Evolutionary conservation across 2,888 invertebrate species (phyloP).

Genomic region (Nomada fabriciana): DNA sequence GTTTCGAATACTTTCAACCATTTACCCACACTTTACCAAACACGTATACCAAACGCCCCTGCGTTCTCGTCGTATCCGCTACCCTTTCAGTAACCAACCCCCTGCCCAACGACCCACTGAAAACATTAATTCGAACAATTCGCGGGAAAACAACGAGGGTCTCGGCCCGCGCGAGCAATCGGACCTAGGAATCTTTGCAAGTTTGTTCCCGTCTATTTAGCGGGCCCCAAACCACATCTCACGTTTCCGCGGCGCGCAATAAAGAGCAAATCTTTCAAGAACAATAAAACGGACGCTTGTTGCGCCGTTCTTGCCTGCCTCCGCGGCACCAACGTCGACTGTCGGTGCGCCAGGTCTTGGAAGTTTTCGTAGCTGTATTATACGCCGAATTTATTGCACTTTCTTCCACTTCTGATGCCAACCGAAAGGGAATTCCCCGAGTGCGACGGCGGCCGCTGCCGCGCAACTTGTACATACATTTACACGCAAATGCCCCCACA

Average conservation of each 20-base stretch:
- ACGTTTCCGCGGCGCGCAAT: not conserved
- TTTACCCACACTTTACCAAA: not conserved
- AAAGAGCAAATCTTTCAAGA: constrained; percentile 52
- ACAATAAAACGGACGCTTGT: constrained; percentile 71
- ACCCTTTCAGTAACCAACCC: not conserved
- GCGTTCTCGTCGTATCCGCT: not conserved
- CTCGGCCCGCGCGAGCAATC: constrained; percentile 14
- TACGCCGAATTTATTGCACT: constrained; percentile 77
- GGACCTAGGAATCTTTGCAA: constrained; percentile 9
- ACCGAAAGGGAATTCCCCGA: constrained; percentile 74
- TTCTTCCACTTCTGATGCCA: constrained; percentile 78
- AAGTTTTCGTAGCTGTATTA: constrained; percentile 72
- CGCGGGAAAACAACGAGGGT: not conserved
- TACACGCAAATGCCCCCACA: constrained; percentile 40
- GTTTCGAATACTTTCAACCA: not conserved
- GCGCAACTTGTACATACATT: constrained; percentile 53
- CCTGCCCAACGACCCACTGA: not conserved
- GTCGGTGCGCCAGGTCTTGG: constrained; percentile 38
- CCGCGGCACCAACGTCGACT: constrained; percentile 42
- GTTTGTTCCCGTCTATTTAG: constrained; percentile 31
- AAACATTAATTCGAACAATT: not conserved
- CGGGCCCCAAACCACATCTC: constrained; percentile 17
- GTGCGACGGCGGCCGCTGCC: constrained; percentile 27
- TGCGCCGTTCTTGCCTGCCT: constrained; percentile 61
- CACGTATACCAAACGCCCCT: not conserved